phyloP scores from a whole-genome alignment of 2,113 vertebrate species.

The Lepus europaeus region DNA sequence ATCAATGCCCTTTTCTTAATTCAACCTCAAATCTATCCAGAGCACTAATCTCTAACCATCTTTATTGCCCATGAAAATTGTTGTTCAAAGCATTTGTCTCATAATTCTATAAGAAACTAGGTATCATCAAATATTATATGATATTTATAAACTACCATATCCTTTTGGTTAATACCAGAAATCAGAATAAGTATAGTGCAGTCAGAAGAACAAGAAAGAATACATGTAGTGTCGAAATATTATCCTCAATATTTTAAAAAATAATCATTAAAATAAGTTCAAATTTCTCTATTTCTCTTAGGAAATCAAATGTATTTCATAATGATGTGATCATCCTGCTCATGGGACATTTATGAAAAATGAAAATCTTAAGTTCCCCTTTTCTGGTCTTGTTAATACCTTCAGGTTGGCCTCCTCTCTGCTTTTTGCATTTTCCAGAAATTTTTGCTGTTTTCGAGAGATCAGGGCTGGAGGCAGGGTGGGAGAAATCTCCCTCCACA shows the following conservation, averaged over 20 bases:
- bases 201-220: background rate
- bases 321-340: background rate
- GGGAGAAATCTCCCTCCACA: background rate
- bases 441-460: too few relatives aligned
- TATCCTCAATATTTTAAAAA: background rate
- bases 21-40: background rate
- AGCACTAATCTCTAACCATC: background rate
- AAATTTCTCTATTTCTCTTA: background rate
- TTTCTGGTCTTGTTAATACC: background rate
- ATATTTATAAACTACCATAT: background rate
- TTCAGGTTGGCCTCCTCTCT: background rate
- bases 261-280: background rate
- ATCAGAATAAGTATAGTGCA: background rate
- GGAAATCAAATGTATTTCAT: background rate
- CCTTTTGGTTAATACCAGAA: background rate
- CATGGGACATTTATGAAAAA: background rate
- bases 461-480: too few relatives aligned
- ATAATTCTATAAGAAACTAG: background rate
- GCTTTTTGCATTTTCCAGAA: accelerated
- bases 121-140: background rate
- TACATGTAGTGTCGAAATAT: background rate
- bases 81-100: background rate
- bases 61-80: background rate
- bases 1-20: background rate
- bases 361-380: background rate